phyloP scores from a whole-genome alignment of 2,797 vertebrate genomes.

The Brachyalestes nurse region DNA sequence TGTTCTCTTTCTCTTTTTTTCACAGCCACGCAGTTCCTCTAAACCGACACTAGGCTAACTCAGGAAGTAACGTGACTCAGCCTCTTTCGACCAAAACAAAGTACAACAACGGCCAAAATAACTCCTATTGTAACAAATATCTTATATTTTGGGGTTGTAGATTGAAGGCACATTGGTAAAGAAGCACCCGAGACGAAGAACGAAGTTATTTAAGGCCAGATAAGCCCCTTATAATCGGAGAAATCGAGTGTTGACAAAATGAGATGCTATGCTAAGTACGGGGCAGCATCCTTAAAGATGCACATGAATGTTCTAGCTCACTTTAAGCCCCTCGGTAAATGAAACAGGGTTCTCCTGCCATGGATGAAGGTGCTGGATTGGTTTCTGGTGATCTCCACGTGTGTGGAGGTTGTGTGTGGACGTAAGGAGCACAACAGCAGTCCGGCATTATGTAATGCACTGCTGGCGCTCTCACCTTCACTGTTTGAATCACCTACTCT shows the following conservation, averaged over 20 bases:
- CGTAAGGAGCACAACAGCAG: neutral
- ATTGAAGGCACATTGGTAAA: neutral
- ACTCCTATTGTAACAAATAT: too few species aligned
- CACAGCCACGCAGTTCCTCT: constrained; percentile 72
- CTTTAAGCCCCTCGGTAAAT: neutral
- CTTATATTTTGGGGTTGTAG: too few species aligned
- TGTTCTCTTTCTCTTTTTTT: constrained; percentile 65
- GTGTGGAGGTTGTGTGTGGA: neutral
- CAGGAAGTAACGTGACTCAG: constrained; percentile 75
- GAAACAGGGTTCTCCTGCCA: neutral
- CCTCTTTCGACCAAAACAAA: constrained; percentile 48
- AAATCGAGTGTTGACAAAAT: neutral
- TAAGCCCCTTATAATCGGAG: neutral
- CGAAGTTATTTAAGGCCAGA: neutral
- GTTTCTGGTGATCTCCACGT: neutral
- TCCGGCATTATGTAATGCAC: neutral
- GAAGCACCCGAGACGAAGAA: neutral
- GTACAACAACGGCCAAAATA: neutral
- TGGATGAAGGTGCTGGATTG: neutral
- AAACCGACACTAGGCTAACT: constrained; percentile 64
- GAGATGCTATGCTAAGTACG: neutral
- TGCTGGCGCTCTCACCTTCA: neutral
- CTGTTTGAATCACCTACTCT: neutral
- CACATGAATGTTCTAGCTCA: neutral
- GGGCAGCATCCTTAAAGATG: neutral